Conservation (phyloP, 2,113 vertebrate genomes). For the Dipodomys merriami region DNA sequence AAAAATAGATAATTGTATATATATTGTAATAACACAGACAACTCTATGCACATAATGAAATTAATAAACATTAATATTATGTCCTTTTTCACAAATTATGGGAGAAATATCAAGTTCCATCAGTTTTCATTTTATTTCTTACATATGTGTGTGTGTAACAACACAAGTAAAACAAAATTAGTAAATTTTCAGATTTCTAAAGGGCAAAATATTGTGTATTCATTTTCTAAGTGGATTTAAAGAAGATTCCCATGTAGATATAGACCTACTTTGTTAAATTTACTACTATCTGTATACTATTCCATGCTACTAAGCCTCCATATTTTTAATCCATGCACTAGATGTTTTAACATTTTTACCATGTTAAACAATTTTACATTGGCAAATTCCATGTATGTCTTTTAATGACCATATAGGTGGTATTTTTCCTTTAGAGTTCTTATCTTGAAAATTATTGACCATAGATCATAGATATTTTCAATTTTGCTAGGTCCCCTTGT, state of each 20-base stretch:
- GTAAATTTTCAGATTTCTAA: background rate
- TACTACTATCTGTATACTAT: background rate
- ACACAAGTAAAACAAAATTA: conserved; percentile 12
- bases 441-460: background rate
- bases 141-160: background rate
- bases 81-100: background rate
- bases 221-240: conserved; percentile 6
- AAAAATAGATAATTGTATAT: background rate
- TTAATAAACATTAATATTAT: background rate
- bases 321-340: background rate
- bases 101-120: background rate
- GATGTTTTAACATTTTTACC: conserved; percentile 6
- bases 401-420: background rate
- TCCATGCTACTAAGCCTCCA: background rate
- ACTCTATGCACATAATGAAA: background rate
- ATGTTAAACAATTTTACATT: conserved; percentile 2
- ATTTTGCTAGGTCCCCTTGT: background rate
- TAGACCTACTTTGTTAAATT: conserved; percentile 3
- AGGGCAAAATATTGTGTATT: background rate
- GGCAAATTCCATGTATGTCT: background rate
- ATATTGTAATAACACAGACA: background rate
- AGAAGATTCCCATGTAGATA: background rate
- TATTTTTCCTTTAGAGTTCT: background rate
- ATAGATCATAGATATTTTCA: background rate
- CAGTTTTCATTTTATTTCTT: conserved; percentile 34